Evolutionary conservation across 2,888 invertebrate species (phyloP).

Genomic region (Ernsta delagoae): DNA sequence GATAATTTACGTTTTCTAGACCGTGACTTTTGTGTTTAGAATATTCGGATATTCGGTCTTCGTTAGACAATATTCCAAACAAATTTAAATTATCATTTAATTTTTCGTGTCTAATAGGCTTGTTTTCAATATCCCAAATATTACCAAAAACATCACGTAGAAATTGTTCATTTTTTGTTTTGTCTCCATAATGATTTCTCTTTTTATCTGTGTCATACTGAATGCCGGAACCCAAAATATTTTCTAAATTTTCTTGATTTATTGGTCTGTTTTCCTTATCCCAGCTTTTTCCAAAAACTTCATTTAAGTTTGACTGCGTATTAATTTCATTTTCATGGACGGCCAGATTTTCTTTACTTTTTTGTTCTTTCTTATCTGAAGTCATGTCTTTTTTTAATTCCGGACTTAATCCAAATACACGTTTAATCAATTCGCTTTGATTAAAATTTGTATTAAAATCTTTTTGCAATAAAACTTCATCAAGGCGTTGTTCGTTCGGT

Average conservation of each 20-base stretch:
- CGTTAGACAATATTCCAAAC: neutral
- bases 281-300: neutral
- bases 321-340: neutral
- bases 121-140: neutral
- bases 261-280: neutral
- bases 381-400: neutral
- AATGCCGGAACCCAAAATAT: neutral
- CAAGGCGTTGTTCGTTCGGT: too few relatives aligned
- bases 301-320: neutral
- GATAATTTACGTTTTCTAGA: neutral
- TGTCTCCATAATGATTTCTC: neutral
- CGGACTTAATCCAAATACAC: neutral
- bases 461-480: too few relatives aligned
- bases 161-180: neutral
- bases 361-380: neutral
- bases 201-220: neutral
- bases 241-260: neutral
- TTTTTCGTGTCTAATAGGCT: neutral
- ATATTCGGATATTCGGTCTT: neutral
- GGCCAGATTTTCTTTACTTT: neutral
- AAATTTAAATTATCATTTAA: neutral
- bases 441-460: neutral
- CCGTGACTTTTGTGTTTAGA: neutral
- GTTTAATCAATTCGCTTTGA: conserved; percentile 1
- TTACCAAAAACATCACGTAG: conserved; percentile 3